phyloP scores from a whole-genome alignment of 2,888 invertebrate genomes.

The Machimus rusticus region DNA sequence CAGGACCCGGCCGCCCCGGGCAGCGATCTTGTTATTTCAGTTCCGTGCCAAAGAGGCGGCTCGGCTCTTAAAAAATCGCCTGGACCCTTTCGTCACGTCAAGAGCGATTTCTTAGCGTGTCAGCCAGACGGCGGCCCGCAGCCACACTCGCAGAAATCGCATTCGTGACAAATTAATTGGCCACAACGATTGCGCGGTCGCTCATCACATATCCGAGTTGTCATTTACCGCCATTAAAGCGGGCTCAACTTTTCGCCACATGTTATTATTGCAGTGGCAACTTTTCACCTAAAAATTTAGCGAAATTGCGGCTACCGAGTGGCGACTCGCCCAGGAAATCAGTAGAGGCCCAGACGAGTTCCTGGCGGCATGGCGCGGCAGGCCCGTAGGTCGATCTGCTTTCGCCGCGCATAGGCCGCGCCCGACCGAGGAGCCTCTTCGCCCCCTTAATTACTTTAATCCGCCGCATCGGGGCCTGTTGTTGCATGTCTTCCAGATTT shows the following conservation, averaged over 20 bases:
- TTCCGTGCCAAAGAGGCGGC: slow-evolving; percentile 1
- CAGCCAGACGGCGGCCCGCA: background rate
- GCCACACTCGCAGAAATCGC: slow-evolving; percentile 22
- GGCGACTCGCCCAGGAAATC: background rate
- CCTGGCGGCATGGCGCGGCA: background rate
- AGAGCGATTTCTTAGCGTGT: background rate
- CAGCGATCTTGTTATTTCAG: background rate
- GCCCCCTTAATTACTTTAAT: slow-evolving; percentile 28
- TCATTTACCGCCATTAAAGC: slow-evolving; percentile 33
- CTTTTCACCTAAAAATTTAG: background rate
- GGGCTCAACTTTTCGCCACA: background rate
- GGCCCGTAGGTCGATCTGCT: background rate
- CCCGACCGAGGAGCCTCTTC: background rate
- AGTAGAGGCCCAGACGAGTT: background rate
- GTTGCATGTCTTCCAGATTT: slow-evolving; percentile 34
- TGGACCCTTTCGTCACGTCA: background rate
- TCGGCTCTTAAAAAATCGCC: background rate
- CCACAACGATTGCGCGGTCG: background rate
- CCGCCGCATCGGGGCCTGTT: background rate
- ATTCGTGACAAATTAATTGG: slow-evolving; percentile 40
- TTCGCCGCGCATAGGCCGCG: background rate
- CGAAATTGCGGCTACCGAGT: background rate
- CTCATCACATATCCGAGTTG: slow-evolving; percentile 22
- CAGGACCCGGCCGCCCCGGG: background rate
- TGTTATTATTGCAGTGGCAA: slow-evolving; percentile 6